Conservation (phyloP, 53 echinoderm and acorn worm species). For the Echinarachnius parma region DNA sequence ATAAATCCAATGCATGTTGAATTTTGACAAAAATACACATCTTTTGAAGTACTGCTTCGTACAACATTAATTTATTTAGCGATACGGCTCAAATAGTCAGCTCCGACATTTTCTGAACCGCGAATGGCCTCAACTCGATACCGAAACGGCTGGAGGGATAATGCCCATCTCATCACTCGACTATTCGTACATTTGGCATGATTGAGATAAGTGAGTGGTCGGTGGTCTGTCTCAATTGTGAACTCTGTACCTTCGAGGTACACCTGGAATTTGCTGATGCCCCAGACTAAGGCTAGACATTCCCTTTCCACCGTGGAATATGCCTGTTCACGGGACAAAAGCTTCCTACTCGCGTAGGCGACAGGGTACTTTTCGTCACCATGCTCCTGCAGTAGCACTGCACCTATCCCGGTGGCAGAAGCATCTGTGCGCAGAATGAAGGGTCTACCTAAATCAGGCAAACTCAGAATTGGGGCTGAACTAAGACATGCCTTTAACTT, state of each 20-base stretch:
- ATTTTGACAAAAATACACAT: too few species aligned
- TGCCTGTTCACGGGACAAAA: constrained; percentile 35
- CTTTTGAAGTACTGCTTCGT: too few species aligned
- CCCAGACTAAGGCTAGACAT: constrained; percentile 64
- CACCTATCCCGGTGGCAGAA: constrained; percentile 44
- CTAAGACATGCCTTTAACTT: constrained; percentile 35
- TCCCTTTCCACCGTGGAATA: constrained; percentile 57
- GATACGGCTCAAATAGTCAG: constrained; percentile 59
- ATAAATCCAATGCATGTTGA: too few species aligned
- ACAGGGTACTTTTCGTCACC: constrained; percentile 43
- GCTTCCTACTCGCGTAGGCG: constrained; percentile 57
- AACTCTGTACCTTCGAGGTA: constrained; percentile 52
- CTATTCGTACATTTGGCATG: constrained; percentile 43
- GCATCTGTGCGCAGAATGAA: constrained; percentile 58
- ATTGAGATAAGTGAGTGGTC: constrained; percentile 42
- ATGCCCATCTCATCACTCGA: constrained; percentile 62
- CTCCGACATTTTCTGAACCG: constrained; percentile 60
- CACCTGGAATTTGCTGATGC: constrained; percentile 47
- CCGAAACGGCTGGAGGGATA: constrained; percentile 48
- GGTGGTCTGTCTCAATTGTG: constrained; percentile 48
- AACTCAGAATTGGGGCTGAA: constrained; percentile 32
- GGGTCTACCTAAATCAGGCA: constrained; percentile 42
- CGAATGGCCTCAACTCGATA: constrained; percentile 40
- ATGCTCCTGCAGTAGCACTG: constrained; percentile 54
- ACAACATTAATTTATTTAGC: too few species aligned